Percentiles rank a stretch among this genome's conserved stretches.
phyloP scores from a whole-genome alignment of 1,140 invertebrate genomes.

The Globodera rostochiensis region DNA sequence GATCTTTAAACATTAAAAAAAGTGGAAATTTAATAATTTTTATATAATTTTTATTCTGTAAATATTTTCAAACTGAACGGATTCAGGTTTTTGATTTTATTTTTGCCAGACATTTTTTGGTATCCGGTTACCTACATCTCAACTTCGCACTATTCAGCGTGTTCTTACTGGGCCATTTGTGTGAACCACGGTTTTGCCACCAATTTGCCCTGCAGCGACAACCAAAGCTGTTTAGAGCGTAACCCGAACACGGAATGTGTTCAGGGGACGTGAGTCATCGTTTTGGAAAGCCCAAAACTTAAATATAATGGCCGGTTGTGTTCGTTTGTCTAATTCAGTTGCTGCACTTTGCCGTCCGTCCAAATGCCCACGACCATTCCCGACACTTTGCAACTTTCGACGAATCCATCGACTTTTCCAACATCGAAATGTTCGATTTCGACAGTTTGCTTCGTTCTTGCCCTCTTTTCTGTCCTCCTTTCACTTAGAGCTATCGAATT shows the following conservation, averaged over 20 bases:
- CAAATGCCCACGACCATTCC: background rate
- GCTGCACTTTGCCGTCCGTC: background rate
- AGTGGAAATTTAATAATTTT: background rate
- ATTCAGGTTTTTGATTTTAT: background rate
- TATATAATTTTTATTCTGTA: background rate
- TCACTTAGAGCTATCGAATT: no score
- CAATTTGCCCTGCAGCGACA: slow-evolving; percentile 19
- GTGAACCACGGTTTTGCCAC: slow-evolving; percentile 28
- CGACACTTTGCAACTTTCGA: no score
- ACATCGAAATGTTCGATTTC: no score
- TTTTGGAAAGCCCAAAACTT: background rate
- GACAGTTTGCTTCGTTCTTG: no score
- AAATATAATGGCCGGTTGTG: background rate
- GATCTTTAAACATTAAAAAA: background rate
- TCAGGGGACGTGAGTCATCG: slow-evolving; percentile 15
- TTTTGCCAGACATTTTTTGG: no score
- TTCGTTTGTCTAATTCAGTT: background rate
- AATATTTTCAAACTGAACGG: background rate
- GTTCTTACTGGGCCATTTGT: slow-evolving; percentile 15
- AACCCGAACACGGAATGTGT: slow-evolving; percentile 28
- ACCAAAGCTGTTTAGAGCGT: slow-evolving; percentile 1
- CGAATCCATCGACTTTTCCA: no score
- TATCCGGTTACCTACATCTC: background rate
- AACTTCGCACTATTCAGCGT: slow-evolving; percentile 10
- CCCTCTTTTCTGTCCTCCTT: no score